These are phyloP conservation scores for Cosmia pyralina DNA, from an alignment of 2,888 invertebrate genomes.

Conservation along the genomic window DNA sequence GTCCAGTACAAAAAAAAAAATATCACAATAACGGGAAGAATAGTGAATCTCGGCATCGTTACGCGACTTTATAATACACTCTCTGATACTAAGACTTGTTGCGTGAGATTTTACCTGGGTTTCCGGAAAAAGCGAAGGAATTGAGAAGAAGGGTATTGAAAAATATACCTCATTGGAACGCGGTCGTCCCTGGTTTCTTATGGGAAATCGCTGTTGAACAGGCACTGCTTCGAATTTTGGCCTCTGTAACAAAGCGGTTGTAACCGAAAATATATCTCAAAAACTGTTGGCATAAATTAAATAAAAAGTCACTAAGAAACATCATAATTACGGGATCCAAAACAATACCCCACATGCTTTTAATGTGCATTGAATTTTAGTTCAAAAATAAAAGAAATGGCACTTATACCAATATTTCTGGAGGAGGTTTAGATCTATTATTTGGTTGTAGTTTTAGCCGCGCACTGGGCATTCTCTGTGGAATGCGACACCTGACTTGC, in stretches of 20 bases:
- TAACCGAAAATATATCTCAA: no score
- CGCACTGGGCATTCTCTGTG: constrained; percentile 72
- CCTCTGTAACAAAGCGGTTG: constrained; percentile 50
- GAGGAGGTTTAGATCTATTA: constrained; percentile 63
- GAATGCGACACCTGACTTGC: constrained; percentile 76
- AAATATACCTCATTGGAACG: constrained; percentile 65
- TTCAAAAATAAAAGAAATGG: neutral
- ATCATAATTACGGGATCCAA: neutral
- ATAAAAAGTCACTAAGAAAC: no score
- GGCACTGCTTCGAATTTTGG: constrained; percentile 53
- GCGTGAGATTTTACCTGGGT: neutral
- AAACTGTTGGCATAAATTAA: no score
- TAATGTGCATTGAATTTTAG: neutral
- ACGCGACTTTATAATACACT: neutral
- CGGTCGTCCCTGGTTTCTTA: constrained; percentile 49
- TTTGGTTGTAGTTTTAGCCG: constrained; percentile 58
- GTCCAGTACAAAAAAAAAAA: neutral
- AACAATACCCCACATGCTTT: no score
- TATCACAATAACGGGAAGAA: neutral
- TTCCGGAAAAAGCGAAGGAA: neutral
- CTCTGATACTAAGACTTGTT: neutral
- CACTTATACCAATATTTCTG: constrained; percentile 51
- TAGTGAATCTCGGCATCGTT: neutral
- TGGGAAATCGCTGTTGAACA: constrained; percentile 53
- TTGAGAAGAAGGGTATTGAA: neutral